Percentiles rank a stretch among this genome's conserved stretches.
These are phyloP conservation scores for Meandrusa payeni DNA, from an alignment of 2,888 invertebrate genomes.

Conservation along the genomic window DNA sequence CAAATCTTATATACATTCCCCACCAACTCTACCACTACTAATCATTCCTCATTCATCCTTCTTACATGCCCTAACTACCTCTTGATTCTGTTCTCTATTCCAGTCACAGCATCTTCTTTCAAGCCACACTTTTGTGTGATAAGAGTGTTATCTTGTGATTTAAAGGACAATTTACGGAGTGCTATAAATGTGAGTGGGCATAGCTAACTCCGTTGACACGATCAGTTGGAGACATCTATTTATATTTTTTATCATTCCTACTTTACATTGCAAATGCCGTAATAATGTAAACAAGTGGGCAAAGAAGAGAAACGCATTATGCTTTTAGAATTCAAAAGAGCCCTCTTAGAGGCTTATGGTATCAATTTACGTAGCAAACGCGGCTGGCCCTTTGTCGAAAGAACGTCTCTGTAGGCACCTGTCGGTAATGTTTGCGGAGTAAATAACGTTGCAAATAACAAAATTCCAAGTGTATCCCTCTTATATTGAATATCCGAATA, in stretches of 20 bases:
- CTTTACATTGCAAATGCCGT: slow-evolving; percentile 8
- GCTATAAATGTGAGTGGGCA: too few species aligned
- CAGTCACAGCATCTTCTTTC: too few species aligned
- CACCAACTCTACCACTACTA: too few species aligned
- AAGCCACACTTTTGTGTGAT: too few species aligned
- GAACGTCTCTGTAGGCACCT: slow-evolving; percentile 56
- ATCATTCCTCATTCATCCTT: too few species aligned
- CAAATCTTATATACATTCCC: too few species aligned
- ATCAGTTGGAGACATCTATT: neutral
- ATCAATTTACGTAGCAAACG: slow-evolving; percentile 50
- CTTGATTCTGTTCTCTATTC: too few species aligned
- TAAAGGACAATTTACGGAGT: too few species aligned
- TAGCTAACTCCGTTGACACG: too few species aligned
- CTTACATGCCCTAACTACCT: too few species aligned
- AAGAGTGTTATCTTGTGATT: too few species aligned
- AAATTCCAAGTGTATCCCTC: slow-evolving; percentile 41
- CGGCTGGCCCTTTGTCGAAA: slow-evolving; percentile 47
- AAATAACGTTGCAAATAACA: slow-evolving; percentile 53
- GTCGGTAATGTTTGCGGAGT: slow-evolving; percentile 54
- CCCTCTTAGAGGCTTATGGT: slow-evolving; percentile 36
- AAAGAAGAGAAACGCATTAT: slow-evolving; percentile 24
- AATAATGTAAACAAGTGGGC: slow-evolving; percentile 22
- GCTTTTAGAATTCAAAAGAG: slow-evolving; percentile 32
- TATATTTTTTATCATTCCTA: neutral
- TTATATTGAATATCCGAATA: slow-evolving; percentile 55